Evolutionary conservation across 2,888 invertebrate genomes (phyloP).

Genomic region (Achlya flavicornis): DNA sequence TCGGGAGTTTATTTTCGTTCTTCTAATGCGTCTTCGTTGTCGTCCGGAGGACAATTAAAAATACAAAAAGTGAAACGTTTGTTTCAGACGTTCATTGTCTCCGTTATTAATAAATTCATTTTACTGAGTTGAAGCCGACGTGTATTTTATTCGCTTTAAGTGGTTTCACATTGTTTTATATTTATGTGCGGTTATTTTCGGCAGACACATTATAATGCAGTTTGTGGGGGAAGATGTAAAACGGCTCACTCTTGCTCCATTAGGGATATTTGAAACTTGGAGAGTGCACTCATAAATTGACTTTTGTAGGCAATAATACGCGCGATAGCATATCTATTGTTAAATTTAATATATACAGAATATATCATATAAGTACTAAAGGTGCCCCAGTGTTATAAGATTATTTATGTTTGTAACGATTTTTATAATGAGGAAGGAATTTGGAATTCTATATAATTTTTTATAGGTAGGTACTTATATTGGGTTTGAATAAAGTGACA

Average conservation of each 20-base stretch:
- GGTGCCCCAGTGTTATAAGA: too few species aligned
- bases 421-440: too few species aligned
- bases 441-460: too few species aligned
- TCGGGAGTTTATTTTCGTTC: constrained; percentile 80
- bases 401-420: too few species aligned
- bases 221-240: constrained; percentile 82
- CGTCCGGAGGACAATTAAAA: constrained; percentile 82
- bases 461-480: too few species aligned
- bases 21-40: constrained; percentile 81
- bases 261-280: constrained; percentile 82
- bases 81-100: constrained; percentile 84
- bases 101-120: constrained; percentile 84
- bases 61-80: constrained; percentile 82
- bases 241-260: constrained; percentile 81
- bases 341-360: constrained; percentile 36
- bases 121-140: constrained; percentile 82
- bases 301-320: constrained; percentile 77
- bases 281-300: constrained; percentile 82
- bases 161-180: constrained; percentile 84
- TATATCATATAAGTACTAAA: not conserved
- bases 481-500: too few species aligned
- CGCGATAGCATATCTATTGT: constrained; percentile 68
- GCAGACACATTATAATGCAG: constrained; percentile 82
- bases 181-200: constrained; percentile 84
- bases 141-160: constrained; percentile 85